A percentile compares a stretch with the other conserved stretches of the same genome.
Conservation (phyloP, 2,888 invertebrate species). For the Orthosia incerta region DNA sequence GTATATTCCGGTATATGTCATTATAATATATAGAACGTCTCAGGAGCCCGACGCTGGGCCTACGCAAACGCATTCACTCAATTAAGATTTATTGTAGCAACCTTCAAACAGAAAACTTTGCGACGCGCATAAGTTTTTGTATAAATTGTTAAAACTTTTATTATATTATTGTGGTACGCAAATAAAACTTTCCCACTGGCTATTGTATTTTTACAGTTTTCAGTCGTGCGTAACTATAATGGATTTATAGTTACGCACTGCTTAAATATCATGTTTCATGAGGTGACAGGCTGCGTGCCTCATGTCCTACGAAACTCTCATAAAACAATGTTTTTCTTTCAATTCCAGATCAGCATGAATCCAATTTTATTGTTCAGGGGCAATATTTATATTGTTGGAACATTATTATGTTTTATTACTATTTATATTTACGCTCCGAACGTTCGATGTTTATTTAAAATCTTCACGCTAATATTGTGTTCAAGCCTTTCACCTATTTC, state of each 20-base stretch:
- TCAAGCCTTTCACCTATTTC: constrained; percentile 65
- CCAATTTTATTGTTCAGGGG: constrained; percentile 66
- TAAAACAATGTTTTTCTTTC: constrained; percentile 58
- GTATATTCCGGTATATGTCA: constrained; percentile 17
- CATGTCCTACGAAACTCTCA: constrained; percentile 41
- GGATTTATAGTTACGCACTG: constrained; percentile 1
- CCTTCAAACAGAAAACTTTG: constrained; percentile 7
- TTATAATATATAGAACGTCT: constrained; percentile 13
- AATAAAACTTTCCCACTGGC: constrained; percentile 17
- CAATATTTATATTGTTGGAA: constrained; percentile 59
- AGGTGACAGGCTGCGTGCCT: constrained; percentile 34
- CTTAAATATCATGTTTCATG: constrained; percentile 43
- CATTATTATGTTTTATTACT: constrained; percentile 64
- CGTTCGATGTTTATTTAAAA: constrained; percentile 59
- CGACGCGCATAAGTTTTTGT: constrained; percentile 5
- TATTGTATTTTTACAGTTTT: constrained; percentile 48
- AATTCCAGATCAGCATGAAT: constrained; percentile 60
- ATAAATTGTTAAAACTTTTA: constrained; percentile 11
- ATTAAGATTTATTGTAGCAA: constrained; percentile 44
- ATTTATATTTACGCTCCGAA: constrained; percentile 59
- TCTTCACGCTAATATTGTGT: constrained; percentile 68
- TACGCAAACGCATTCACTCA: constrained; percentile 7
- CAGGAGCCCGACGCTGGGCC: background rate
- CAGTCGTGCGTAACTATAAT: constrained; percentile 31
- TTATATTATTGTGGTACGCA: constrained; percentile 17